phyloP scores from a whole-genome alignment of 1,140 invertebrate species.

The Temnothorax nylanderi region DNA sequence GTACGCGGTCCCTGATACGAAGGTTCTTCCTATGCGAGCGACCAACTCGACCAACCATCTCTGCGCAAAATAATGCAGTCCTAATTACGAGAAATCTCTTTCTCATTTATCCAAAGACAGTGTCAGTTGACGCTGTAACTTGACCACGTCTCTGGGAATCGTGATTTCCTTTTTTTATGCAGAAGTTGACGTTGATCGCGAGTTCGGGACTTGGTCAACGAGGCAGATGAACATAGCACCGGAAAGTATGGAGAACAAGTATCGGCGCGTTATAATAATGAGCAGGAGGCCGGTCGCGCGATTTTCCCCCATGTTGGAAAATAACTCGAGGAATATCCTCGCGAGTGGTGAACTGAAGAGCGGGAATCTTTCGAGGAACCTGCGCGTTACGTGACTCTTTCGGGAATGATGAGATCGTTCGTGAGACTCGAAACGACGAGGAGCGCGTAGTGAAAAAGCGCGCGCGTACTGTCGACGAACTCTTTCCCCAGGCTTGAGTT shows the following conservation, averaged over 20 bases:
- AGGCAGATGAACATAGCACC: slow-evolving; percentile 3
- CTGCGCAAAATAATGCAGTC: not conserved
- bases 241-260: slow-evolving; percentile 11
- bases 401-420: slow-evolving; percentile 1
- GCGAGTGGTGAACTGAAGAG: slow-evolving; percentile 11
- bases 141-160: not conserved
- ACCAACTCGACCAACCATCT: not conserved
- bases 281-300: not conserved
- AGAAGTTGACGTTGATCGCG: not conserved
- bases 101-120: not conserved
- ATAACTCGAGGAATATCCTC: slow-evolving; percentile 24
- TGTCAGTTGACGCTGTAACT: not conserved
- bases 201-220: not conserved
- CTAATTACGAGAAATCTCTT: not conserved
- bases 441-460: not conserved
- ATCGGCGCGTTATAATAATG: not conserved
- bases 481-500: not conserved
- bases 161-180: not conserved
- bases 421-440: slow-evolving; percentile 17
- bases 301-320: not conserved
- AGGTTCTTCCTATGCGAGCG: slow-evolving; percentile 58
- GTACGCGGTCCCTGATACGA: slow-evolving; percentile 63
- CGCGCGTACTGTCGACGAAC: not conserved
- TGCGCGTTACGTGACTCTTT: slow-evolving; percentile 46
- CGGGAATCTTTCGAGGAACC: not conserved